Percentiles rank a stretch among this genome's conserved stretches.
Evolutionary conservation across 1,140 invertebrate genomes (phyloP).

Genomic region (Polypedilum pembai): DNA sequence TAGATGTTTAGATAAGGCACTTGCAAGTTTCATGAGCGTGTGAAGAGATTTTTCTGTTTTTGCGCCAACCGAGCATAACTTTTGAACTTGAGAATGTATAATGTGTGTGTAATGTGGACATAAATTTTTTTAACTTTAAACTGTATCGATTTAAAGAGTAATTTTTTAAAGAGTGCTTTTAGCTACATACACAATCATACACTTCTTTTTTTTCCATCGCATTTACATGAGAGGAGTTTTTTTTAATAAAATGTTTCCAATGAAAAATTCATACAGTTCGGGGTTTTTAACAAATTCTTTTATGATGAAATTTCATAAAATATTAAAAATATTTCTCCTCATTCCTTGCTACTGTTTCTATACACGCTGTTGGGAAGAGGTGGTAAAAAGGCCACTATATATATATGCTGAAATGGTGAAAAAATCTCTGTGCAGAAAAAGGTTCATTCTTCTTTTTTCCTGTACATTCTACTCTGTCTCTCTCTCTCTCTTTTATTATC

Average conservation of each 20-base stretch:
- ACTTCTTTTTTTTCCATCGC: neutral
- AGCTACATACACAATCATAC: neutral
- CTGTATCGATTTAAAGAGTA: neutral
- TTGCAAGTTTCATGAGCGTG: constrained; percentile 20
- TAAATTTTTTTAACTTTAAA: neutral
- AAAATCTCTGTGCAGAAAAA: neutral
- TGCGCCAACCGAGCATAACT: neutral
- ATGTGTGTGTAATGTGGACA: neutral
- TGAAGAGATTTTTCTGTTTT: neutral
- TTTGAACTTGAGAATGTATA: constrained; percentile 1
- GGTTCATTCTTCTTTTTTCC: neutral
- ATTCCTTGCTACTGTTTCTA: neutral
- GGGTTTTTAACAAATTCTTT: constrained; percentile 28
- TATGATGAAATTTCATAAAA: constrained; percentile 28
- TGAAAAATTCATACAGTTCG: constrained; percentile 18
- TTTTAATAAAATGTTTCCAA: constrained; percentile 25
- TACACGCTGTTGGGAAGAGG: neutral
- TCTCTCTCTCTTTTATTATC: constrained; percentile 24
- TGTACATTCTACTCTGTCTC: neutral
- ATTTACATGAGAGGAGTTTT: constrained; percentile 6
- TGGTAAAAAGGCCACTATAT: neutral
- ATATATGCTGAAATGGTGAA: neutral
- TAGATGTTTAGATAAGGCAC: constrained; percentile 26
- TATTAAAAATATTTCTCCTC: constrained; percentile 24
- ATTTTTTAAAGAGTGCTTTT: neutral